phyloP scores from a whole-genome alignment of 1,140 invertebrate species.

The Polyergus mexicanus region DNA sequence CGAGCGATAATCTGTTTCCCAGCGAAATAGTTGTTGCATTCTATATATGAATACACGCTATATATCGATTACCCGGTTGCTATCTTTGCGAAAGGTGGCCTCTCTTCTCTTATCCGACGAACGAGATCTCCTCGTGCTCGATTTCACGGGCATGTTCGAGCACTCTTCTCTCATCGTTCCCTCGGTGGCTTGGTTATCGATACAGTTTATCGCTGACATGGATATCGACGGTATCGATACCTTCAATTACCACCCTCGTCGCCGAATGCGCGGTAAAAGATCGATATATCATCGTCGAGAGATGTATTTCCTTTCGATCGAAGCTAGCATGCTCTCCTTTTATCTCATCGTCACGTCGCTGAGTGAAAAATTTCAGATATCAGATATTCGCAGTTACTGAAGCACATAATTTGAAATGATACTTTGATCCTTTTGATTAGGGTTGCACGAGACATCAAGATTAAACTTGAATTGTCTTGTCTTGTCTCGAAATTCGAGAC shows the following conservation, averaged over 20 bases:
- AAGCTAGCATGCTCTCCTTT: not conserved
- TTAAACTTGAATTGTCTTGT: too few species aligned
- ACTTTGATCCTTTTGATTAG: too few species aligned
- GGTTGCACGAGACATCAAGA: too few species aligned
- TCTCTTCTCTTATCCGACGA: slow-evolving; percentile 46
- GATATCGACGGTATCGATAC: slow-evolving; percentile 56
- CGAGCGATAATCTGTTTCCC: slow-evolving; percentile 32
- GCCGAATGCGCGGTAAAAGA: slow-evolving; percentile 60
- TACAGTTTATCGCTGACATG: slow-evolving; percentile 69
- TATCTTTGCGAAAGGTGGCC: slow-evolving; percentile 40
- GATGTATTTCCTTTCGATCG: slow-evolving; percentile 1
- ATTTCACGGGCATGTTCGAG: slow-evolving; percentile 47
- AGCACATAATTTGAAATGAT: too few species aligned
- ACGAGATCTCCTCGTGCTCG: slow-evolving; percentile 57
- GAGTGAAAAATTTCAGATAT: too few species aligned
- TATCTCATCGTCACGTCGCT: not conserved
- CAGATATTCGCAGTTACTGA: too few species aligned
- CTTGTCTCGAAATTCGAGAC: too few species aligned
- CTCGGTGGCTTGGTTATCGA: slow-evolving; percentile 55
- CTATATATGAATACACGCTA: slow-evolving; percentile 19
- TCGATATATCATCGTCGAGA: slow-evolving; percentile 18
- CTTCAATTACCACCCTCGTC: slow-evolving; percentile 51
- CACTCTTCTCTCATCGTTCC: not conserved
- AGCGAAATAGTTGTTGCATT: slow-evolving; percentile 29
- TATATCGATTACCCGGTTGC: slow-evolving; percentile 47